Evolutionary conservation across 1,140 invertebrate genomes (phyloP), one percentile per base, ranked within the genome.

Genomic region (Pogonomyrmex barbatus): DNA sequence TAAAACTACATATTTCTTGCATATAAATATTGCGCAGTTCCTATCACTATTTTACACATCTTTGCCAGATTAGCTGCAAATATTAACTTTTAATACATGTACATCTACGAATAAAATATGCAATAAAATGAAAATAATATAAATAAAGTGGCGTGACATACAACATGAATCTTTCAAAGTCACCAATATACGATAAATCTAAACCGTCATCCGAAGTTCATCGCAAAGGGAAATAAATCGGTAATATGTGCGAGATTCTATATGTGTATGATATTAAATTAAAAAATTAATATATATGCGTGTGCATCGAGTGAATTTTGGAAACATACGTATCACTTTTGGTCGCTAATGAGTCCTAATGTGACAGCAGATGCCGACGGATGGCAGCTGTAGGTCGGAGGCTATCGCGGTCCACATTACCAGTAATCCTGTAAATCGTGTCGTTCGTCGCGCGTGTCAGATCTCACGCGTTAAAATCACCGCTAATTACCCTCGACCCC

Each of bases 331-430:
- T 17, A 50, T 67, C 60, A 50, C 58, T 86, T 54, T 65, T 70
- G 50, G 8, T 10, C 4, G 79, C 52, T 78, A 85, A 88, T 87
- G 56, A 36, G 42, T 56, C 33, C 79, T 82, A 88, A 88, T 79
- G 88, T 86, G 60, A 63, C 83, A 89, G 75, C 93, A 94, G 93
- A 93, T 94, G 93, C 88, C 86, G 88, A 76, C 65, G 73, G 63
- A 75, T 73, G 88, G 67, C 90, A 92, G 90, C 91, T 91, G 91
- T 68, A 50, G 71, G 67, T 76, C 39, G 47, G 50, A 24, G 54
- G 50, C 50, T 62, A 77, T 54, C 50, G 58, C 36, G 58, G 56
- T 87, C 76, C 54, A 70, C 45, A 88, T 88, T 79, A 76, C 36
- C 67, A 50, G 60, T 62, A 77, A 89, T 88, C 88, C 85, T 87